A percentile compares a stretch with the other conserved stretches of the same genome.
These are phyloP conservation scores for Porites rus DNA, from an alignment of 92 coral and sea anemone species.

Conservation along the genomic window DNA sequence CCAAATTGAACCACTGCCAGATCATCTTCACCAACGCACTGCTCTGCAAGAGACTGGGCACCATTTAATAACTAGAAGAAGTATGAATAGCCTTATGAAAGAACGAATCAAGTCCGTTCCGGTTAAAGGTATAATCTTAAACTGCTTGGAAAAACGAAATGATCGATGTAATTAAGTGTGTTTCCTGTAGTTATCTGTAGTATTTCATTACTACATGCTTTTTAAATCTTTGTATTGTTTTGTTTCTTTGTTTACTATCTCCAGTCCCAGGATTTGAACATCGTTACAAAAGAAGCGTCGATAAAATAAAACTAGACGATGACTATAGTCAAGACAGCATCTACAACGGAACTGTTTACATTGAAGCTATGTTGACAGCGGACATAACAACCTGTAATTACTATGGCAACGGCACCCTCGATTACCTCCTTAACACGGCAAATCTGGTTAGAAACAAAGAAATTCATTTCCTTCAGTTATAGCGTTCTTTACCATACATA, in stretches of 20 bases:
- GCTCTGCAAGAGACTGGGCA: conserved; percentile 33
- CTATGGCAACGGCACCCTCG: conserved; percentile 81
- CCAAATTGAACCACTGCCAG: conserved; percentile 75
- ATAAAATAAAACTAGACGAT: background rate
- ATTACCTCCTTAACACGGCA: conserved; percentile 79
- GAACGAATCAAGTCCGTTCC: conserved; percentile 36
- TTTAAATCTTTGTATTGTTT: background rate
- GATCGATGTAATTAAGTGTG: background rate
- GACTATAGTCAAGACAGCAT: background rate
- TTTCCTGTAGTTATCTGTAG: background rate
- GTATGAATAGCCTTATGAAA: conserved; percentile 19
- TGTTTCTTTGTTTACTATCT: background rate
- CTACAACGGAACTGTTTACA: conserved; percentile 33
- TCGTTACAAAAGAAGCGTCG: background rate
- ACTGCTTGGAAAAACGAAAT: too few relatives aligned
- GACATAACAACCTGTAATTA: conserved; percentile 75
- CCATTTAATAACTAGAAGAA: conserved; percentile 79
- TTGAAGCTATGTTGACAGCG: conserved; percentile 87
- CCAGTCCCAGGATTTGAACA: background rate
- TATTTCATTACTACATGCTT: background rate
- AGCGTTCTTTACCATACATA: too few relatives aligned
- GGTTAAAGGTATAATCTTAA: conserved; percentile 37
- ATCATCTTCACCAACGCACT: conserved; percentile 53
- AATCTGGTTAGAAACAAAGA: conserved; percentile 69
- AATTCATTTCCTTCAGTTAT: too few relatives aligned